Evolutionary conservation across 2,113 vertebrate genomes (phyloP), one percentile per base, ranked within the genome.

Genomic region (Aegotheles bennettii): DNA sequence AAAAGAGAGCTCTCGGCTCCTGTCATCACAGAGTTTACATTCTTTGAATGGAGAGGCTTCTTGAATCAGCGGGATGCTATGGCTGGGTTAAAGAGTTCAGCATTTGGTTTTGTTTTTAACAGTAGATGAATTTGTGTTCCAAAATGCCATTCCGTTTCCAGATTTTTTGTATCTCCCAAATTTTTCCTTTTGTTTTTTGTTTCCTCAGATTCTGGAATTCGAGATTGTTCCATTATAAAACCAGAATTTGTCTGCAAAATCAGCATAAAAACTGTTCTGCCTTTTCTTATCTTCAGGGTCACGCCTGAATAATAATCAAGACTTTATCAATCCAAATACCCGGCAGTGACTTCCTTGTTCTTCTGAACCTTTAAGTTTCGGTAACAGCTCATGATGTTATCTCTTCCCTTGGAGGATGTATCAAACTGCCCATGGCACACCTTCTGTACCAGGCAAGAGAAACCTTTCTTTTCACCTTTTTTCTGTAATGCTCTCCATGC

Each of bases 11-110:
- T 86, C 77, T 67, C 6, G 7, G 48, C 73, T 97, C 28, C 65
- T 73, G 77, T 81, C 87, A 56, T 29, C 81, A 64, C 51, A 67
- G 70, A 83, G 90, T 96, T 95, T 88, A 75, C 82, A 87, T 95
- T 96, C 94, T 81, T 95, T 86, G 84, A 60, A 82, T 67, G 40
- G 50, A 94, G 33, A 48, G 14, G 18, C 53, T 93, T 71, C 85
- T 96, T 76, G 86, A 94, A 84, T 81, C 90, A 91, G 92, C 36
- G 0, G 79, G 90, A 80, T 70, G 3, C 75, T 47, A 19, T 16
- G n/a, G 17, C 0, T 84, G 56, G 79, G 73, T 93, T 85, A 94
- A 88, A 90, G 73, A 84, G 79, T 93, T 96, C 95, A 95, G 20
- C 83, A 71, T 87, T 93, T 90, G 85, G 75, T 64, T 91, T 96